Evolutionary conservation across 2,888 invertebrate species (phyloP).

Genomic region (Trachelus stipa): DNA sequence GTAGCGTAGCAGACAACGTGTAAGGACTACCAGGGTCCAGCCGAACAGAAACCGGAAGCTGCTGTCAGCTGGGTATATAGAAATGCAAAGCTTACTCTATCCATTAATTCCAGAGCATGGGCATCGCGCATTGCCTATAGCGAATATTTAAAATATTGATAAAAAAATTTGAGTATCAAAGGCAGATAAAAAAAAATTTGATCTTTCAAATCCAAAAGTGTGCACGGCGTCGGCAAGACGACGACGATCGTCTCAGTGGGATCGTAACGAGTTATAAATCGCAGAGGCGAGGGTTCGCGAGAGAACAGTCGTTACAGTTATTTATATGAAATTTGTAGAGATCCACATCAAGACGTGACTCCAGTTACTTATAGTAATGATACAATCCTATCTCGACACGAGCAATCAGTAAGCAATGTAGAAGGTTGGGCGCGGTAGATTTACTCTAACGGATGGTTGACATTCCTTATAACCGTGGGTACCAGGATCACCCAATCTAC

Average conservation of each 20-base stretch:
- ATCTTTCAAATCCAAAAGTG: neutral
- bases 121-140: too few relatives aligned
- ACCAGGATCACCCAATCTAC: constrained; percentile 19
- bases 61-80: neutral
- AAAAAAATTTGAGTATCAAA: too few relatives aligned
- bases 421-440: constrained; percentile 31
- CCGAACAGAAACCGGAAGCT: neutral
- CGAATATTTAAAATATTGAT: too few relatives aligned
- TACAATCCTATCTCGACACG: constrained; percentile 36
- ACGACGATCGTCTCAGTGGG: neutral
- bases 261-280: constrained; percentile 17
- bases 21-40: neutral
- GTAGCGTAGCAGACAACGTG: neutral
- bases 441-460: constrained; percentile 34
- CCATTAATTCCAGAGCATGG: neutral
- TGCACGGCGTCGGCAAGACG: neutral
- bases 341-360: constrained; percentile 41
- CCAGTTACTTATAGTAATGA: constrained; percentile 45
- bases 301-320: constrained; percentile 31
- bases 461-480: constrained; percentile 25
- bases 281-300: neutral
- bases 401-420: constrained; percentile 34
- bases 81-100: neutral
- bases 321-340: constrained; percentile 42
- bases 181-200: neutral